A percentile compares a stretch with the other conserved stretches of the same genome.
These are phyloP conservation scores for Podiceps cristatus DNA, from an alignment of 2,113 vertebrate genomes.

Conservation along the genomic window DNA sequence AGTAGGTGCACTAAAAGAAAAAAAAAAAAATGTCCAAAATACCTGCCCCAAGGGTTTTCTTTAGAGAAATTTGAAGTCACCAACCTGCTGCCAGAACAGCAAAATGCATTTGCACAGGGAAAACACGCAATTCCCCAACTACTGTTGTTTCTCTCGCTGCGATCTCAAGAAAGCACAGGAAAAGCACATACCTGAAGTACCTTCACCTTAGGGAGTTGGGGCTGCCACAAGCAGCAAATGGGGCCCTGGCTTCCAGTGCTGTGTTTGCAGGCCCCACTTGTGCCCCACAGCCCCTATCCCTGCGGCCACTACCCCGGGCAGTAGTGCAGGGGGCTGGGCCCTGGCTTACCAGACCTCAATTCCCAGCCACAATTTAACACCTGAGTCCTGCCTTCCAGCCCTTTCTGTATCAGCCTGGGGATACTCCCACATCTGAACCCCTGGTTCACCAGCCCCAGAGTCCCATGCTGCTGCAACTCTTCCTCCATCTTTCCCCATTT, in stretches of 20 bases:
- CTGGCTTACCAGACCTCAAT: background rate
- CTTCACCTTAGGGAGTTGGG: background rate
- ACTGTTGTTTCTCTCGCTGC: background rate
- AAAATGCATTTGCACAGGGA: background rate
- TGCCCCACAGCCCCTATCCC: background rate
- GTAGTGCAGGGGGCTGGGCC: background rate
- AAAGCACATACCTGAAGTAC: background rate
- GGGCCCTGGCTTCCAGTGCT: background rate
- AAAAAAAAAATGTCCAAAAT: background rate
- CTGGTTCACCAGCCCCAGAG: background rate
- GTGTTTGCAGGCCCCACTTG: background rate
- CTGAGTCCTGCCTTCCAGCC: background rate
- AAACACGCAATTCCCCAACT: accelerated
- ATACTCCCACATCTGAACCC: background rate
- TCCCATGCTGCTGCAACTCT: background rate
- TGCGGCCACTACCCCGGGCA: background rate
- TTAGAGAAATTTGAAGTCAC: background rate
- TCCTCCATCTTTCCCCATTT: background rate
- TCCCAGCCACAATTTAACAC: background rate
- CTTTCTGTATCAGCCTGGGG: background rate
- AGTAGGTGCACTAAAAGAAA: background rate
- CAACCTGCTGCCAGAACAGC: background rate
- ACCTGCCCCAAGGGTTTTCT: background rate
- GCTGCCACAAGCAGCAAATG: background rate
- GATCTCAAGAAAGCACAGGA: background rate